Evolutionary conservation across 1,140 invertebrate species (phyloP), one percentile per base, ranked within the genome.

Genomic region (Drosophila orosa): DNA sequence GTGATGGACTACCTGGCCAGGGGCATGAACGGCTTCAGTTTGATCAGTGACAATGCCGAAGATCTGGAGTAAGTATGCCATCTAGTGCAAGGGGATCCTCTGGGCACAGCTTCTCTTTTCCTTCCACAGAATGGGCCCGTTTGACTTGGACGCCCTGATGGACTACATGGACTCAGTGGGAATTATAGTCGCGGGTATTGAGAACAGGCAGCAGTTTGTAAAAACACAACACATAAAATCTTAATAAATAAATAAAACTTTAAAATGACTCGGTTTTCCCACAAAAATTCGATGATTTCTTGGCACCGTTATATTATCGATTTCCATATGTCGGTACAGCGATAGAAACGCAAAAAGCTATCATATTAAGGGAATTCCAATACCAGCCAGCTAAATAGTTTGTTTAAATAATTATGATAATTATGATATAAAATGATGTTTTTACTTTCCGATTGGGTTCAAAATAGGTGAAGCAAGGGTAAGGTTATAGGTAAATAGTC

Each of bases 11-110:
- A 95, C 82, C 85, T 97, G 27, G 93, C 94, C 1, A 91, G 92
- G 6, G 96, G 95, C 13, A 96, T 95, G 19, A 95, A 96, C 71
- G 94, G 94, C 0, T 93, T 92, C 73, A 80, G 90, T 42, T 91
- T 94, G 27, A 90, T 92, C 24, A 85, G 60, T 15, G 63, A 82
- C 8, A 69, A 92, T 54, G 90, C 74, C 27, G 47, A 63, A 19
- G 76, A 86, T 52, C 39, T 74, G 5, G 74, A 78, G 90, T 91
- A 56, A 69, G 55, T n/a, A 6, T 29, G 47, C 0, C 15, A 29
- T 13, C 0, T 8, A 1, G 22, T 3, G 1, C 15, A 22, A n/a
- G 50, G 2, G 0, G 15, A 1, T 27, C 9, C 12, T 29, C 2
- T 13, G 3, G 0, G 5, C 8, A 15, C 5, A 39, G 7, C 45